phyloP scores from a whole-genome alignment of 2,113 vertebrate species.

The Vidua chalybeata region DNA sequence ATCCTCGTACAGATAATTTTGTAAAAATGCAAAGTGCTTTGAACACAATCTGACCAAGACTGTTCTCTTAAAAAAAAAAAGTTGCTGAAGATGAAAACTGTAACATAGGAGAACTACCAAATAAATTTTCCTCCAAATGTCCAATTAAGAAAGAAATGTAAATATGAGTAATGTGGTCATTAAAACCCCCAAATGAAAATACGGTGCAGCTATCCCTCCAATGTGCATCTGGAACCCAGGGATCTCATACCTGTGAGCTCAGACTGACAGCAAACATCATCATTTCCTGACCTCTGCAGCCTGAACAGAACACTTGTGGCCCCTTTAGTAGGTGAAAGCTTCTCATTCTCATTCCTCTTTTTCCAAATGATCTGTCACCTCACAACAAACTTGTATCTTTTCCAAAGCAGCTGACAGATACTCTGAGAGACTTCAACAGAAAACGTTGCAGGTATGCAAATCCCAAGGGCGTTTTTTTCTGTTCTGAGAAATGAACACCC shows the following conservation, averaged over 20 bases:
- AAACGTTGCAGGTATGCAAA: neutral
- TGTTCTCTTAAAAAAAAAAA: neutral
- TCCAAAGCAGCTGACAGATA: neutral
- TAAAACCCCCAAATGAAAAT: constrained; percentile 42
- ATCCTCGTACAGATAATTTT: constrained; percentile 3
- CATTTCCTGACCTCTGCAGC: neutral
- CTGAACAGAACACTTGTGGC: neutral
- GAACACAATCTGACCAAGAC: neutral
- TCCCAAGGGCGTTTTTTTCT: neutral
- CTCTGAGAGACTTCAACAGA: neutral
- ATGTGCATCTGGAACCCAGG: neutral
- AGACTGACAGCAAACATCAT: neutral
- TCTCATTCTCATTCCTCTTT: neutral
- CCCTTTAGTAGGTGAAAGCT: neutral
- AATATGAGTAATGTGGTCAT: constrained; percentile 58
- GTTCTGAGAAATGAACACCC: neutral
- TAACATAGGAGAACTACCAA: constrained; percentile 6
- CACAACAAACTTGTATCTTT: neutral
- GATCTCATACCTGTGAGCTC: neutral
- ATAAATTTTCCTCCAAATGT: constrained; percentile 39
- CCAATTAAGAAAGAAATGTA: constrained; percentile 64
- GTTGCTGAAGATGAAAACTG: constrained; percentile 19
- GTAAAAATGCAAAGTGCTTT: neutral
- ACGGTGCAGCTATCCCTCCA: neutral
- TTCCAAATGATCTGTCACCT: neutral